Percentiles rank a stretch among this genome's conserved stretches.
Conservation (phyloP, 2,113 vertebrate species). For the Saguinus imperator region DNA sequence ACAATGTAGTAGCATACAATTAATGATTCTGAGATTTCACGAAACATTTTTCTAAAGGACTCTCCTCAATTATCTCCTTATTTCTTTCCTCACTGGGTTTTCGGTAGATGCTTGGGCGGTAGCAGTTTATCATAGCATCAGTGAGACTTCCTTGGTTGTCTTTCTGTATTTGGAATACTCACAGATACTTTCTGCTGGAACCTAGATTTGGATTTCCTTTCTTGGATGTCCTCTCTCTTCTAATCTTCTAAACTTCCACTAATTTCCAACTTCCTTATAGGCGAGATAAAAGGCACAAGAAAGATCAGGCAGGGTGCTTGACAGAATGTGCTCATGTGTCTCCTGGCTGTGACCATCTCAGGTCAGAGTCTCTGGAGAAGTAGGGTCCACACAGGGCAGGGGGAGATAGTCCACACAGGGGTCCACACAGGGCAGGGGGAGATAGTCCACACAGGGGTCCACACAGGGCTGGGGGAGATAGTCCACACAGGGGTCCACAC, state of each 20-base stretch:
- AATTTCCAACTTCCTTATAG: background rate
- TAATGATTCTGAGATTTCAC: background rate
- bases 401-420: too few relatives aligned
- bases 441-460: too few relatives aligned
- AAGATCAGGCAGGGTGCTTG: too few relatives aligned
- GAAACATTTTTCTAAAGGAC: background rate
- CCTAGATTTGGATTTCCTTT: background rate
- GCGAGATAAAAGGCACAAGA: background rate
- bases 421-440: too few relatives aligned
- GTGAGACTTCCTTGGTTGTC: background rate
- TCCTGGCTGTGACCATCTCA: background rate
- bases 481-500: too few relatives aligned
- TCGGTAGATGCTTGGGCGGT: background rate
- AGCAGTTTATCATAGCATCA: too few relatives aligned
- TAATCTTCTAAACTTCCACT: background rate
- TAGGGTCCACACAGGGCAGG: too few relatives aligned
- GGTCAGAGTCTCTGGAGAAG: background rate
- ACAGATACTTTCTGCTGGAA: background rate
- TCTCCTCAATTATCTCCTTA: background rate
- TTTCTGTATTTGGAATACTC: background rate
- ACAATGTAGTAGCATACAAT: background rate
- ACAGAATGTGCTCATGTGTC: background rate
- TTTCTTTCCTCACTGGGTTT: background rate
- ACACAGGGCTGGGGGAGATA: too few relatives aligned
- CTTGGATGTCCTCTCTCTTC: background rate